Base-by-base conservation (phyloP, 2,113 vertebrate genomes). In the Xenus cinereus region DNA sequence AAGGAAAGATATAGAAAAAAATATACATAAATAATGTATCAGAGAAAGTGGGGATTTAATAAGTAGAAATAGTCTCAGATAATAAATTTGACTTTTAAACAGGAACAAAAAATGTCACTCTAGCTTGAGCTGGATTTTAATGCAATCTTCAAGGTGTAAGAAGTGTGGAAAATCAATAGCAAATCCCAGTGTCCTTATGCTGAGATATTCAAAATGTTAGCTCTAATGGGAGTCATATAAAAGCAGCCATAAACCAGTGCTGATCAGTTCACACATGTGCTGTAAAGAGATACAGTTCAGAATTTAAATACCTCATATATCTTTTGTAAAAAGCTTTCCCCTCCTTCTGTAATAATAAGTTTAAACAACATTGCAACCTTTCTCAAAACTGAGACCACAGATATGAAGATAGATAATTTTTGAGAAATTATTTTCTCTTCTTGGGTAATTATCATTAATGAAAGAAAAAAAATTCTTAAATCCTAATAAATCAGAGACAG, bases 371-470 rank as follows among this genome's bases (percentile, higher is more conserved):
- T 80, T 80, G 84, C 90, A 90, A 77, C 75, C 41, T 96, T 94
- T 97, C 93, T 93, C 59, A 92, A 96, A 97, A 97, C 91, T 87
- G 75, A 97, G 84, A 89, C 75, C 57, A 94, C 81, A 93, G 85
- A 97, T 98, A 92, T 60, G 91, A 96, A 96, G 80, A 88, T 43
- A 96, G 95, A 97, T 96, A 96, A 94, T 98, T 97, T 96, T 86
- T 82, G 84, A 96, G 90, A 97, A 98, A 98, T 98, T 97, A 97
- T 98, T 98, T 98, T 97, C 91, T 98, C 96, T 97, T 98, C 97
- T 98, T 97, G 93, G 94, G 96, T 98, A 98, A 98, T 98, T 97
- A 98, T 97, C 98, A 96, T 97, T 98, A 98, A 98, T 98, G 97
- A 98, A 98, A 98, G 92, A 93, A 98, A 98, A 93, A 95, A 97